Conservation (phyloP, 64 coral and sea anemone genomes). For the Acropora tenuis region DNA sequence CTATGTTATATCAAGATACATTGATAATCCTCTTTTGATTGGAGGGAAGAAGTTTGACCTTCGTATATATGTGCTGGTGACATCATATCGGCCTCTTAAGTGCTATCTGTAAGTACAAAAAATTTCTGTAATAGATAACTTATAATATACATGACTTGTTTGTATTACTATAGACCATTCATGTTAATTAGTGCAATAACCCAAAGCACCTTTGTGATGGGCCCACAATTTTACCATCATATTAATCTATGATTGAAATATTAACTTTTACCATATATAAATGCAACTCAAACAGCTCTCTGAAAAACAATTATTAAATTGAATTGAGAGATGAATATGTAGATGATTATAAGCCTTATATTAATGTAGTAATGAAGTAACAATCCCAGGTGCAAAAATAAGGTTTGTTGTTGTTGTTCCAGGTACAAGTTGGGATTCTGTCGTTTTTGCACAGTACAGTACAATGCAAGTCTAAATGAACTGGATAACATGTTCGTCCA, state of each 20-base stretch:
- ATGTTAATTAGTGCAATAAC: too few relatives aligned
- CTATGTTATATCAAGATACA: slow-evolving; percentile 92
- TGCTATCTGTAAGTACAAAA: slow-evolving; percentile 86
- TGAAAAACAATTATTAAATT: too few relatives aligned
- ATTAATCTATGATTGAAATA: too few relatives aligned
- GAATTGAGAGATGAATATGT: too few relatives aligned
- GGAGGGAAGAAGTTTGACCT: slow-evolving; percentile 99
- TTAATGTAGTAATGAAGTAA: too few relatives aligned
- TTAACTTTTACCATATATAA: too few relatives aligned
- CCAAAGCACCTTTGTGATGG: too few relatives aligned
- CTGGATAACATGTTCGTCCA: slow-evolving; percentile 99
- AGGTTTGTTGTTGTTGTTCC: not conserved
- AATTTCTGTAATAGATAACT: too few relatives aligned
- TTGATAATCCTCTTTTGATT: slow-evolving; percentile 97
- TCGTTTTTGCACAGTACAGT: slow-evolving; percentile 99
- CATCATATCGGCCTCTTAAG: slow-evolving; percentile 92
- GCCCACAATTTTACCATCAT: too few relatives aligned
- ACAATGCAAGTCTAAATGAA: slow-evolving; percentile 98
- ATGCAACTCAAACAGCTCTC: too few relatives aligned
- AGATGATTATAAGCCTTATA: too few relatives aligned
- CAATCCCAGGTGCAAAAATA: not conserved
- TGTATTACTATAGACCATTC: not conserved
- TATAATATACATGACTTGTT: not conserved
- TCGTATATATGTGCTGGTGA: slow-evolving; percentile 94
- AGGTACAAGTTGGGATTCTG: slow-evolving; percentile 98